Evolutionary conservation across 2,888 invertebrate species (phyloP).

Genomic region (Cephalotes varians): DNA sequence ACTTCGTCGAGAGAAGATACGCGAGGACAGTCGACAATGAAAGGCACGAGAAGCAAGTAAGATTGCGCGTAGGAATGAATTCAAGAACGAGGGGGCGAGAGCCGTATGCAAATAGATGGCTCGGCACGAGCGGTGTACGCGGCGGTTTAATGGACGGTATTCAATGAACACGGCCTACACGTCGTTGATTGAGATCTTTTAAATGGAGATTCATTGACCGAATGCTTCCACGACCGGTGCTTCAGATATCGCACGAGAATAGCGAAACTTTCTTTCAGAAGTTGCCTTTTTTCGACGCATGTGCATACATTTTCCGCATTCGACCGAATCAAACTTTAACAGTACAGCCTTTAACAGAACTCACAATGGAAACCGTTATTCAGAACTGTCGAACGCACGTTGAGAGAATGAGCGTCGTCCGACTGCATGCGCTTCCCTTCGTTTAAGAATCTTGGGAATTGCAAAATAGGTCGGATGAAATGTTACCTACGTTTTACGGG

Average conservation of each 20-base stretch:
- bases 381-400: background rate
- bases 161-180: slow-evolving; percentile 20
- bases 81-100: background rate
- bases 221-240: background rate
- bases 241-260: slow-evolving; percentile 5
- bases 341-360: background rate
- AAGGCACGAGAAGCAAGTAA: slow-evolving; percentile 27
- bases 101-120: slow-evolving; percentile 21
- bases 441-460: slow-evolving; percentile 17
- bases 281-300: background rate
- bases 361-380: background rate
- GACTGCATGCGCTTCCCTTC: background rate
- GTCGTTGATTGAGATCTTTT: slow-evolving; percentile 43
- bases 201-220: slow-evolving; percentile 33
- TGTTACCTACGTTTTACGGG: slow-evolving; percentile 10
- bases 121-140: background rate
- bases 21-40: background rate
- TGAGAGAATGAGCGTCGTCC: background rate
- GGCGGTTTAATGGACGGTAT: slow-evolving; percentile 12
- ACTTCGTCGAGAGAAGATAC: background rate
- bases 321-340: background rate
- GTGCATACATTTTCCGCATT: background rate
- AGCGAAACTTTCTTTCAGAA: background rate
- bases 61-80: slow-evolving; percentile 32
- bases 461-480: slow-evolving; percentile 38